These are phyloP conservation scores for Falco cherrug DNA, from an alignment of 2,797 vertebrate species.

Conservation along the genomic window DNA sequence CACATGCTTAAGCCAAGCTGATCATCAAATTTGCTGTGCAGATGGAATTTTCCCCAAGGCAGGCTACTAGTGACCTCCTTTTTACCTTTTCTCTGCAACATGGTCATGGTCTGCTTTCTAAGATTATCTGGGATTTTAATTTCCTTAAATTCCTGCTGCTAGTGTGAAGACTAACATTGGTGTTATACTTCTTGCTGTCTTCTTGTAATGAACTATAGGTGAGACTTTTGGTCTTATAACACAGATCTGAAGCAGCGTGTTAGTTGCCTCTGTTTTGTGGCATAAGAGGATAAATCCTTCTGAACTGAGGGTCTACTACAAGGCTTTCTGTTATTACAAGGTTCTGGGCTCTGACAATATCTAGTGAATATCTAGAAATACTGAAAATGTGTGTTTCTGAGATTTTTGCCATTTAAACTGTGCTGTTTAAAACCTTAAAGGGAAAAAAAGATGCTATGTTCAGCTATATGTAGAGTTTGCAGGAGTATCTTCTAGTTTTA, in stretches of 20 bases:
- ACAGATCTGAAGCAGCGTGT: not conserved
- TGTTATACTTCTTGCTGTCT: not conserved
- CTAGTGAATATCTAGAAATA: not conserved
- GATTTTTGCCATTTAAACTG: not conserved
- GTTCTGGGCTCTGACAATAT: not conserved
- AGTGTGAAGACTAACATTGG: not conserved
- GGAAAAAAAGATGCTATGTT: not conserved
- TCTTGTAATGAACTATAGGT: not conserved
- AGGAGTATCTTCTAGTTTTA: not conserved
- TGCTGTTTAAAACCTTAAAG: not conserved
- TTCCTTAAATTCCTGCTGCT: not conserved
- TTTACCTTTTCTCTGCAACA: not conserved
- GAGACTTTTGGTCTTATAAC: not conserved
- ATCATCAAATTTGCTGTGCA: not conserved
- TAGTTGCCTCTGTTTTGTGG: not conserved
- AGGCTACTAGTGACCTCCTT: not conserved
- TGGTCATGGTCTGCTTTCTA: slow-evolving; percentile 11
- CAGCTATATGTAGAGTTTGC: not conserved
- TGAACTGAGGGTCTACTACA: not conserved
- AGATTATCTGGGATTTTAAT: slow-evolving; percentile 1
- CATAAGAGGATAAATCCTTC: not conserved
- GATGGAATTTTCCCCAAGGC: slow-evolving; percentile 22
- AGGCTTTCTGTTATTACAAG: not conserved
- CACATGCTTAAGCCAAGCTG: not conserved
- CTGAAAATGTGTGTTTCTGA: not conserved